Evolutionary conservation across 1,140 invertebrate genomes (phyloP).

Genomic region (Pseudobourletiella spinata): DNA sequence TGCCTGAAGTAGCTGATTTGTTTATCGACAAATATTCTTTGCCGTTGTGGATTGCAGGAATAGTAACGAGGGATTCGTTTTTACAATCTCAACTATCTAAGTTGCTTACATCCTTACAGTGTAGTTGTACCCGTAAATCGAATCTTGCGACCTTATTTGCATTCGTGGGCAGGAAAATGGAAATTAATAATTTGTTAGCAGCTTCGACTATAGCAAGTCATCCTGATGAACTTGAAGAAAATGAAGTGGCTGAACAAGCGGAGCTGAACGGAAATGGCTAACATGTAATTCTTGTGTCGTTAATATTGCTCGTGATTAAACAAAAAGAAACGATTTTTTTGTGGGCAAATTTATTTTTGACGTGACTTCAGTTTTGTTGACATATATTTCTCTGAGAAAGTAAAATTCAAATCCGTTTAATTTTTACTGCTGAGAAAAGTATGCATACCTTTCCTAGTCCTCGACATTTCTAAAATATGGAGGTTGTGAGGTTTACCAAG

Average conservation of each 20-base stretch:
- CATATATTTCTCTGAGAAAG: too few relatives aligned
- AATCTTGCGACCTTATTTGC: neutral
- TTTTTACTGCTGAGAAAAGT: too few relatives aligned
- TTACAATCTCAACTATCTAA: neutral
- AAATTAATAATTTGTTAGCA: neutral
- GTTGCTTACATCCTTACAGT: neutral
- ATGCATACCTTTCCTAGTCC: too few relatives aligned
- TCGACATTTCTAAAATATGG: too few relatives aligned
- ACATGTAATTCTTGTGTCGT: too few relatives aligned
- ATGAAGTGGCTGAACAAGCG: neutral
- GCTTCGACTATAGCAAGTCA: neutral
- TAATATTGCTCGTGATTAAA: too few relatives aligned
- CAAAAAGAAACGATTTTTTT: too few relatives aligned
- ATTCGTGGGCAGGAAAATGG: neutral
- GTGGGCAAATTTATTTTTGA: too few relatives aligned
- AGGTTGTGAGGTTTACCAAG: too few relatives aligned
- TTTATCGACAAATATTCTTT: slow-evolving; percentile 30
- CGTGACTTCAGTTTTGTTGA: too few relatives aligned
- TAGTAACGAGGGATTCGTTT: neutral
- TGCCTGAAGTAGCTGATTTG: slow-evolving; percentile 26
- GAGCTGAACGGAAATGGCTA: too few relatives aligned
- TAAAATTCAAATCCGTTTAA: too few relatives aligned
- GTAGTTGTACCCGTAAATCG: neutral
- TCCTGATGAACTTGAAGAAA: neutral
- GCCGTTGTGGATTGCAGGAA: slow-evolving; percentile 28